A percentile compares a stretch with the other conserved stretches of the same genome.
phyloP scores from a whole-genome alignment of 2,797 vertebrate species.

The Chelonia mydas region DNA sequence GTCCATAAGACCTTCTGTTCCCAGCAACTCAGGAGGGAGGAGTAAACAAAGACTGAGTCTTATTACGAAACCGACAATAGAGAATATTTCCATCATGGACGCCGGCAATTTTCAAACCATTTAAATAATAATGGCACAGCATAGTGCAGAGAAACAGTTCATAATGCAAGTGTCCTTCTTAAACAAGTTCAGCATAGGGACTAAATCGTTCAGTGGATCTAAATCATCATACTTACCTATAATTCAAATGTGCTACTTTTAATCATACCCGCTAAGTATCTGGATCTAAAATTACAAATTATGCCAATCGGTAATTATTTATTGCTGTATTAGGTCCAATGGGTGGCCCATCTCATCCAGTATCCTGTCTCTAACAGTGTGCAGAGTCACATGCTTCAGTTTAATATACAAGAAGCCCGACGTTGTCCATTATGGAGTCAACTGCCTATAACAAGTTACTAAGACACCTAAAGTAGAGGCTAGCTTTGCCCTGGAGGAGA shows the following conservation, averaged over 20 bases:
- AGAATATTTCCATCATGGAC: not conserved
- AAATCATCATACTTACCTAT: not conserved
- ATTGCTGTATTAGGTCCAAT: not conserved
- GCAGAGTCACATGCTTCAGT: too few relatives aligned
- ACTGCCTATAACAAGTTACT: too few relatives aligned
- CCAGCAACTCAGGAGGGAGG: not conserved
- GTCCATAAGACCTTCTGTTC: not conserved
- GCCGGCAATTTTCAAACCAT: not conserved
- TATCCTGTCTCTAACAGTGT: not conserved
- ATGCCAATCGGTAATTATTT: not conserved
- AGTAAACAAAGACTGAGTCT: not conserved
- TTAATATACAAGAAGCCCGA: too few relatives aligned
- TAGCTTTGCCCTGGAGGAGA: not conserved
- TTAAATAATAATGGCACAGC: not conserved
- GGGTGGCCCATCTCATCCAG: not conserved
- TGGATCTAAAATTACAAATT: not conserved
- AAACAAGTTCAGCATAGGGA: too few relatives aligned
- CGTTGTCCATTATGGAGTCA: too few relatives aligned
- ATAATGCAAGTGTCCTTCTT: not conserved
- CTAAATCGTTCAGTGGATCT: too few relatives aligned
- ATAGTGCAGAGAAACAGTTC: not conserved
- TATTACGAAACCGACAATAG: not conserved
- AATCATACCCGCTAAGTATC: not conserved
- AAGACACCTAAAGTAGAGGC: too few relatives aligned
- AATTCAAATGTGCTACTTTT: not conserved